Conservation (phyloP, 2,888 invertebrate genomes). For the Nephrocerus scutellatus region DNA sequence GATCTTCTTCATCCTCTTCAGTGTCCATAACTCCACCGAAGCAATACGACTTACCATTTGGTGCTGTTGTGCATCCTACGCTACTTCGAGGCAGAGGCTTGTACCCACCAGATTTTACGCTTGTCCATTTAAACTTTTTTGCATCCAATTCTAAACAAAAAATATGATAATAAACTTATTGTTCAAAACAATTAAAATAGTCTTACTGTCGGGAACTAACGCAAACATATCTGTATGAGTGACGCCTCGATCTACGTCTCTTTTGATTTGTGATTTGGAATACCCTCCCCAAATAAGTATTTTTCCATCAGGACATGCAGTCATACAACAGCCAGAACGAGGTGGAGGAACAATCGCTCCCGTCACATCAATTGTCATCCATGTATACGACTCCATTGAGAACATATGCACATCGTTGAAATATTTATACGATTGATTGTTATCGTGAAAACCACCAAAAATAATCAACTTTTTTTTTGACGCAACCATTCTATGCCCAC, state of each 20-base stretch:
- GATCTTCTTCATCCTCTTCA: slow-evolving; percentile 74
- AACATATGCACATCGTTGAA: slow-evolving; percentile 81
- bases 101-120: slow-evolving; percentile 59
- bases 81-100: slow-evolving; percentile 62
- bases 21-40: slow-evolving; percentile 83
- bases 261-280: slow-evolving; percentile 64
- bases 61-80: slow-evolving; percentile 57
- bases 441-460: slow-evolving; percentile 91
- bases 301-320: slow-evolving; percentile 53
- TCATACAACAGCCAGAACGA: slow-evolving; percentile 66
- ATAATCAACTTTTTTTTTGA: slow-evolving; percentile 71
- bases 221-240: slow-evolving; percentile 66
- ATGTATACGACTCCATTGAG: slow-evolving; percentile 68
- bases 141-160: slow-evolving; percentile 53
- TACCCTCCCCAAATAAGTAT: slow-evolving; percentile 71
- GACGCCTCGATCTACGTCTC: slow-evolving; percentile 66
- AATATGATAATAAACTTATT: slow-evolving; percentile 8
- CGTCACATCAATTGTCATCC: slow-evolving; percentile 63
- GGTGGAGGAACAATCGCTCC: slow-evolving; percentile 64
- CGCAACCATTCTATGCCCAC: slow-evolving; percentile 83
- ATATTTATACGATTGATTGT: slow-evolving; percentile 77
- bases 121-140: slow-evolving; percentile 66
- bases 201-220: slow-evolving; percentile 58
- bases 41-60: slow-evolving; percentile 63
- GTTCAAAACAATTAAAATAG: background rate